Percentiles rank a stretch among this genome's conserved stretches.
These are phyloP conservation scores for Seriola quinqueradiata DNA, from an alignment of 2,113 vertebrate genomes.

Conservation along the genomic window DNA sequence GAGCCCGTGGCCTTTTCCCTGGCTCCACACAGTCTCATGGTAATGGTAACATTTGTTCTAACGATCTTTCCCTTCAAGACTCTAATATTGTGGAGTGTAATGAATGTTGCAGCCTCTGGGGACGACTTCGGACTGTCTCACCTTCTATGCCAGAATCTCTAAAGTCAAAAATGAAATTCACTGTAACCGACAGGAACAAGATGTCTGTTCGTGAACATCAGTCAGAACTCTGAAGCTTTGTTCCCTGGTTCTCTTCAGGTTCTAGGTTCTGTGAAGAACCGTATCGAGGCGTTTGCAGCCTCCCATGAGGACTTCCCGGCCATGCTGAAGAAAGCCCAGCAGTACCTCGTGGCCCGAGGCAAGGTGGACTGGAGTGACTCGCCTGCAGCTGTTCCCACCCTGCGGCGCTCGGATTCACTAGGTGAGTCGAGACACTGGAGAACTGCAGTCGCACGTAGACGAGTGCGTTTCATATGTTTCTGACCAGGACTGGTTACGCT, in stretches of 20 bases:
- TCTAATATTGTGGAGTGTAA: not conserved
- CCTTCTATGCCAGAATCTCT: not conserved
- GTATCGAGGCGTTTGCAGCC: slow-evolving; percentile 93
- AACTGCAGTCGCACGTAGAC: not conserved
- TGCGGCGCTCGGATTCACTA: slow-evolving; percentile 89
- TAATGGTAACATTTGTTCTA: not conserved
- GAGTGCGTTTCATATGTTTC: not conserved
- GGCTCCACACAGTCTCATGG: not conserved
- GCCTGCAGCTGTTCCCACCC: slow-evolving; percentile 76
- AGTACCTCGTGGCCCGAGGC: slow-evolving; percentile 93
- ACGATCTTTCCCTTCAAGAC: not conserved
- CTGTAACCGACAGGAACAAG: not conserved
- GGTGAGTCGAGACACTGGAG: slow-evolving; percentile 78
- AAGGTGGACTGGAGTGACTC: slow-evolving; percentile 91
- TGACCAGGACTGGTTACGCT: not conserved
- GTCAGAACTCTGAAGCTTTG: not conserved
- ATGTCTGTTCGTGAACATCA: not conserved
- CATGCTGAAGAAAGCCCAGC: slow-evolving; percentile 93
- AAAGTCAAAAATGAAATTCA: not conserved
- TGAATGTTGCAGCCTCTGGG: not conserved
- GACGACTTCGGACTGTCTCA: not conserved
- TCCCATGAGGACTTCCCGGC: slow-evolving; percentile 93
- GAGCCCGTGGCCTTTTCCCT: not conserved
- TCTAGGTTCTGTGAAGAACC: slow-evolving; percentile 96
- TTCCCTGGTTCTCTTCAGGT: slow-evolving; percentile 81